Evolutionary conservation across 2,113 vertebrate species (phyloP).

Genomic region (Pterocles burchelli): DNA sequence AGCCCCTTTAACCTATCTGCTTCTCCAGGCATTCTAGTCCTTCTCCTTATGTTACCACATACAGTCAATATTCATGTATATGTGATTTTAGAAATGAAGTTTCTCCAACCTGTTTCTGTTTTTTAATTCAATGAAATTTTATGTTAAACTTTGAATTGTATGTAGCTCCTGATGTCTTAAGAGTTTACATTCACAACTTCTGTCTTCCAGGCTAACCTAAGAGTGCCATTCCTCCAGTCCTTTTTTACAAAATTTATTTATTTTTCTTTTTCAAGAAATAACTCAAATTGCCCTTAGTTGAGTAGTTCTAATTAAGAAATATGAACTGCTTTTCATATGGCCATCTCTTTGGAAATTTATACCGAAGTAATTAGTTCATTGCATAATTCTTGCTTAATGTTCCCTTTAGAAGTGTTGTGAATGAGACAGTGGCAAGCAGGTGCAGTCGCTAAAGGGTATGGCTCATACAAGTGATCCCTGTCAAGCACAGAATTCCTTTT

Average conservation of each 20-base stretch:
- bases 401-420: background rate
- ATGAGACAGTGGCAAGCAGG: background rate
- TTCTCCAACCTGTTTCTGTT: background rate
- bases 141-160: background rate
- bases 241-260: background rate
- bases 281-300: background rate
- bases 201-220: background rate
- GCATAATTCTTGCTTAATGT: background rate
- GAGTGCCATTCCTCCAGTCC: background rate
- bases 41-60: background rate
- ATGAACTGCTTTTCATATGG: background rate
- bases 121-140: background rate
- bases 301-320: background rate
- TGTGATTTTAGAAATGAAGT: background rate
- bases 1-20: background rate
- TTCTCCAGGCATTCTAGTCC: background rate
- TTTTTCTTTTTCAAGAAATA: background rate
- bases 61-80: background rate
- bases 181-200: background rate
- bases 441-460: background rate
- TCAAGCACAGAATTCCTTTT: background rate
- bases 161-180: background rate
- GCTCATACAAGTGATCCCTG: background rate
- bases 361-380: background rate
- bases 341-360: background rate